Percentiles rank a stretch among this genome's conserved stretches.
phyloP scores from a whole-genome alignment of 1,140 invertebrate genomes.

The Orius insidiosus region DNA sequence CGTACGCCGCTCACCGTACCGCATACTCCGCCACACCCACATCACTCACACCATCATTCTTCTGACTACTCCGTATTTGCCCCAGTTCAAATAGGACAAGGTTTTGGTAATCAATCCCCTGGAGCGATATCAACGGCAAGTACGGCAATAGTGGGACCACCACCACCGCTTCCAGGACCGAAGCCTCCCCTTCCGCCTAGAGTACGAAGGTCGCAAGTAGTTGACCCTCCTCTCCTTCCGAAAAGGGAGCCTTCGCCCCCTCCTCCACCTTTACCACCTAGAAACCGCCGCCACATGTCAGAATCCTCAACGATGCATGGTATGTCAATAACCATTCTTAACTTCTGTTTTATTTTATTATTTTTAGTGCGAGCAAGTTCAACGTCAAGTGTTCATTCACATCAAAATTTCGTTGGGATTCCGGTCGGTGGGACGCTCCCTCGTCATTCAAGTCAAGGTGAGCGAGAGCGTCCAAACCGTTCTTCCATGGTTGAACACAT shows the following conservation, averaged over 20 bases:
- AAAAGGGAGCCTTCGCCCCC: slow-evolving; percentile 27
- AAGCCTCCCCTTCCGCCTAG: slow-evolving; percentile 31
- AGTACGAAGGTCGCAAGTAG: slow-evolving; percentile 36
- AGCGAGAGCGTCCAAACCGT: neutral
- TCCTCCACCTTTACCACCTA: slow-evolving; percentile 26
- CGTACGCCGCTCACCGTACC: slow-evolving; percentile 26
- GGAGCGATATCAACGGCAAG: slow-evolving; percentile 19
- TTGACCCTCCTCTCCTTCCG: slow-evolving; percentile 18
- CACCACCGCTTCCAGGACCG: slow-evolving; percentile 25
- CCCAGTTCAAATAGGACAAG: slow-evolving; percentile 27
- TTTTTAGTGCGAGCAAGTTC: slow-evolving; percentile 4
- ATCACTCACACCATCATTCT: slow-evolving; percentile 17
- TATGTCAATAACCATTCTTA: neutral
- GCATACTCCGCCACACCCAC: slow-evolving; percentile 22
- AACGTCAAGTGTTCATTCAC: neutral
- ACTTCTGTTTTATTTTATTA: slow-evolving; percentile 5
- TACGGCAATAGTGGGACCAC: slow-evolving; percentile 29
- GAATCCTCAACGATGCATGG: neutral
- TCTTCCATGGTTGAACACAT: neutral
- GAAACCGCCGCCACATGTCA: slow-evolving; percentile 31
- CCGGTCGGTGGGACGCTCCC: slow-evolving; percentile 3
- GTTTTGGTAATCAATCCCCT: slow-evolving; percentile 18
- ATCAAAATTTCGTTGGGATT: neutral
- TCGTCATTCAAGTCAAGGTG: neutral
- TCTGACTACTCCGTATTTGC: slow-evolving; percentile 31